Base-by-base conservation (phyloP, 2,888 invertebrate genomes). In the Lottia gigantea region DNA sequence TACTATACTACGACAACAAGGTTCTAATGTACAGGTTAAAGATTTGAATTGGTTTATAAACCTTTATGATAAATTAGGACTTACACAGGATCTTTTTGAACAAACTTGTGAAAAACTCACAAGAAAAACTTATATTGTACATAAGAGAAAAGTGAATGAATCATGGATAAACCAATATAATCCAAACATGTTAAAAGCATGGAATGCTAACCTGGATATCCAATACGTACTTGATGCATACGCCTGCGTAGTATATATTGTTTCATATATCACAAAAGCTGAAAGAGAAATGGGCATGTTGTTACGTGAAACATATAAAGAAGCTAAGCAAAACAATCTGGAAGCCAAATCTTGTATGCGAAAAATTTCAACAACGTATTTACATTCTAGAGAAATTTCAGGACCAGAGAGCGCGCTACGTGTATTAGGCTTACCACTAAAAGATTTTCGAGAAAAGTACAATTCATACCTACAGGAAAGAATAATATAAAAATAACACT, bases 201-300 rank as follows among this genome's bases (percentile, higher is more conserved):
- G 73, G 67, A 70, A 72, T 25, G 69, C 64, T 15, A 73, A 73
- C 31, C 61, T 75, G 49, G 71, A 75, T 45, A 68, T 72, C 12
- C 75, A 75, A 61, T 75, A 64, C 64, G 70, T 74, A 14, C 49
- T 70, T 46, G 71, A 74, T 66, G 72, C 72, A 19, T 76, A 70
- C 66, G 63, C 68, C 16, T 80, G 80, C 73, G 75, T 77, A 40
- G 70, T 75, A 12, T 80, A 79, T 26, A 78, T 80, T 64, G 73
- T 79, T 0, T 75, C 78, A 3, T 78, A 79, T 67, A 77, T 80
- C 26, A 74, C 76, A 8, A 80, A 80, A 70, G 70, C 74, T 46
- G 75, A 73, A 62, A 47, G 46, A 46, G 71, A 23, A 74, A 77
- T 46, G 64, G 71, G 62, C 65, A 70, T 25, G 15, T 71, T 76